Conservation (phyloP, 2,888 invertebrate genomes). For the Netelia virgata region DNA sequence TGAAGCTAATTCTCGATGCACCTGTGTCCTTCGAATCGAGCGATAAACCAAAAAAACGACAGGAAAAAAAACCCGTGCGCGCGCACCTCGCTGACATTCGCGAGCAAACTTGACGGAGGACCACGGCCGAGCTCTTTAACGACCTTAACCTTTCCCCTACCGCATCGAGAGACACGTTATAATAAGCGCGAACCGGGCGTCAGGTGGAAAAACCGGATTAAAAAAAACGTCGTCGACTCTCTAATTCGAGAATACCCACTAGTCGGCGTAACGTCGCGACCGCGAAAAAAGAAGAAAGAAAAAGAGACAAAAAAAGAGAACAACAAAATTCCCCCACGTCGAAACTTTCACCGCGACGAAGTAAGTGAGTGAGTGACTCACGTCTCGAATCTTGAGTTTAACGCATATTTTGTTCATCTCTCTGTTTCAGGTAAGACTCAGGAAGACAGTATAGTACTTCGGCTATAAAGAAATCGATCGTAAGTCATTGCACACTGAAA, state of each 20-base stretch:
- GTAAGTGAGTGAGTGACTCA: too few species aligned
- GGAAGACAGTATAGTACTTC: constrained; percentile 63
- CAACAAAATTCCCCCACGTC: background rate
- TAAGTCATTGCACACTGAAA: constrained; percentile 56
- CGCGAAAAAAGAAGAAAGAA: background rate
- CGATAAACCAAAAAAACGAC: background rate
- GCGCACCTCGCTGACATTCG: background rate
- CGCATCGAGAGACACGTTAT: background rate
- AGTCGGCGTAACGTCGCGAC: background rate
- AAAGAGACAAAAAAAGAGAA: background rate
- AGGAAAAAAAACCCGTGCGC: background rate
- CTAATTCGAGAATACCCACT: constrained; percentile 8
- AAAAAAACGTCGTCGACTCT: constrained; percentile 3
- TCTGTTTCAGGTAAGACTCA: constrained; percentile 64
- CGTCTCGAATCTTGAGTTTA: constrained; percentile 3
- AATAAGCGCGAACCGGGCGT: constrained; percentile 8
- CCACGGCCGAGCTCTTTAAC: background rate
- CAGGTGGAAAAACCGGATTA: background rate
- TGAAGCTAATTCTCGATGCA: too few species aligned
- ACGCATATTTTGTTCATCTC: constrained; percentile 1
- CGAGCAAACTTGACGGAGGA: background rate
- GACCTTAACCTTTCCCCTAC: constrained; percentile 35
- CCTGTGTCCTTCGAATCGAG: too few species aligned
- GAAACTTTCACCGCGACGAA: too few species aligned
- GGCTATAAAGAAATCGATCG: constrained; percentile 64